Evolutionary conservation across 2,888 invertebrate genomes (phyloP), one percentile per base, ranked within the genome.

Genomic region (Lapara coniferarum): DNA sequence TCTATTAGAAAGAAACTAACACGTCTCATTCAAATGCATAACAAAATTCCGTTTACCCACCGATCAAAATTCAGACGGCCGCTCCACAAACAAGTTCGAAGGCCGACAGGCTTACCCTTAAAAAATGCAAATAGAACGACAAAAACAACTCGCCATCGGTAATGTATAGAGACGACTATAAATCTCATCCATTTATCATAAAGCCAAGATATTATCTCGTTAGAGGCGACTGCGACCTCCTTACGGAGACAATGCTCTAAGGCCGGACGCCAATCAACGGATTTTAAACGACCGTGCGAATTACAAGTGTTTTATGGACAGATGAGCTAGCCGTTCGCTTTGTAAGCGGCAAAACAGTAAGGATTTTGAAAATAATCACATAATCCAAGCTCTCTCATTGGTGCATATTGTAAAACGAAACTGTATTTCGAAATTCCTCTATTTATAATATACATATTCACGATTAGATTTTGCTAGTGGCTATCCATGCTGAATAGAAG

Each of bases 141-240:
- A 19, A 19, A 46, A 63, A 63, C 49, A 63, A 63, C 46, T 13
- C 16, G 25, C 63, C 63, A 63, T 63, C 46, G 19, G 46, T 63
- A 46, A 63, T 63, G 63, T 63, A 63, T 63, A 63, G 63, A 63
- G 63, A 19, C 19, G 19, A 46, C 59, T 16, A 49, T 63, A 63
- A 63, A 63, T 63, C 63, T 56, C 19, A 56, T 67, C 46, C 67
- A 67, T 67, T 67, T 67, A 67, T 67, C 67, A 67, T 67, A 67
- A 56, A 25, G 53, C 53, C 25, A 19, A 52, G 67, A 67, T 67
- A 67, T 67, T 25, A 67, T 67, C 67, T 55, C 44, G 56, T 56
- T 56, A 55, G 19, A 19, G 66, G 44, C 53, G 53, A 49, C 19
- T 49, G 63, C 19, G 56, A 55, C 55, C 56, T 55, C 53, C 44